Evolutionary conservation across 2,797 vertebrate species (phyloP).

Genomic region (Ambastaia sidthimunki): DNA sequence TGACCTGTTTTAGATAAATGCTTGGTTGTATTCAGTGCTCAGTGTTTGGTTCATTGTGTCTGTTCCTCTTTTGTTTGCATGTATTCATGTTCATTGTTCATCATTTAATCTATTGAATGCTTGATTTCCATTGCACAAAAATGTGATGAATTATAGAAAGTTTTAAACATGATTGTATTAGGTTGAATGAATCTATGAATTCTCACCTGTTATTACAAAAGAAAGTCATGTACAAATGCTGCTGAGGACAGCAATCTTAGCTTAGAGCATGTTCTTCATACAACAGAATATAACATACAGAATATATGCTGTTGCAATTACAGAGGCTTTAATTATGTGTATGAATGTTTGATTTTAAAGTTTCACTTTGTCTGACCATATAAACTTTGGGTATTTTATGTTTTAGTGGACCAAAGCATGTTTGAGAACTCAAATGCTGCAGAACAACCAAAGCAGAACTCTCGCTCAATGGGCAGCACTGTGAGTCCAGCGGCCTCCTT

Average conservation of each 20-base stretch:
- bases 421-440: slow-evolving; percentile 88
- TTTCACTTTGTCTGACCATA: slow-evolving; percentile 1
- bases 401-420: slow-evolving; percentile 91
- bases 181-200: slow-evolving; percentile 16
- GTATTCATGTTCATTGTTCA: slow-evolving; percentile 41
- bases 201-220: neutral
- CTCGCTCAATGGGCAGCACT: slow-evolving; percentile 58
- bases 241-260: neutral
- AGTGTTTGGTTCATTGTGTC: slow-evolving; percentile 32
- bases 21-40: slow-evolving; percentile 17
- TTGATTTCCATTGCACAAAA: slow-evolving; percentile 11
- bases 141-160: slow-evolving; percentile 15
- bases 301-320: no score
- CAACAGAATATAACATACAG: no score
- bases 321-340: no score
- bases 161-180: slow-evolving; percentile 3
- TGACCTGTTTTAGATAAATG: slow-evolving; percentile 11
- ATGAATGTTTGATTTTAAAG: no score
- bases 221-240: slow-evolving; percentile 37
- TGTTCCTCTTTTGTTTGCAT: slow-evolving; percentile 57
- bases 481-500: slow-evolving; percentile 46
- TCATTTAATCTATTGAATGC: neutral
- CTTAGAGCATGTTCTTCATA: no score
- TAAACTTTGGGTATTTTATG: neutral
- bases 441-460: slow-evolving; percentile 78